Base-by-base conservation (phyloP, 2,888 invertebrate species). In the Tachystola acroxantha region DNA sequence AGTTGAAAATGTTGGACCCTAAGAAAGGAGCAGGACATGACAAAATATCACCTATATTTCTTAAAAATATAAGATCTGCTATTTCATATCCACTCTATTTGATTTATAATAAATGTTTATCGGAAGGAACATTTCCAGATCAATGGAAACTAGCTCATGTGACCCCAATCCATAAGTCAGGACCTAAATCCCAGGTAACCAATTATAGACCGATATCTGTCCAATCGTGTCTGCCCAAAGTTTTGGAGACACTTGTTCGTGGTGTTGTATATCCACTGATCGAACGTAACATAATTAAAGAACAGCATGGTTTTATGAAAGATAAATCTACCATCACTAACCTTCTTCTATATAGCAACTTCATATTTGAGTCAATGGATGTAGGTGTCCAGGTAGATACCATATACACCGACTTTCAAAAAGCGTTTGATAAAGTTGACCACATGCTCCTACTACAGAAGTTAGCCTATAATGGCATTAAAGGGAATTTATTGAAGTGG, bases 131-230 rank as follows among this genome's bases (percentile, higher is more conserved):
- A 3, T 40, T 37, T 24, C 40, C 36, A 7, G 9, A 7, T 16
- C 24, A 9, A 10, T 43, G 39, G 43, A 43, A 43, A 37, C 11
- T 25, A 12, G 43, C 43, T 1, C 28, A 34, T 10, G 24, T 40
- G n/a, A 25, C 36, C 6, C 43, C 37, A 3, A 32, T 43, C 13
- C 19, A 35, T 30, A 40, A 43, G 28, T 36, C 31, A 10, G 40
- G 42, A 1, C 13, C 32, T 7, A 39, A 33, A 34, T 10, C 10
- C 9, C 4, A 37, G 12, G 34, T 42, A 14, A 10, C 30, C 11
- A 39, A 43, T 10, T 43, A 43, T 19, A 34, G 43, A 12, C 34
- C 36, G 2, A 38, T 41, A 13, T 41, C 37, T 2, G 39, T 39
- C 1, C 29, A 39, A 3, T 36, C 35, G 13, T 13, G 25, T n/a